phyloP scores from a whole-genome alignment of 2,888 invertebrate species.

The Acrocyrtus sp. region DNA sequence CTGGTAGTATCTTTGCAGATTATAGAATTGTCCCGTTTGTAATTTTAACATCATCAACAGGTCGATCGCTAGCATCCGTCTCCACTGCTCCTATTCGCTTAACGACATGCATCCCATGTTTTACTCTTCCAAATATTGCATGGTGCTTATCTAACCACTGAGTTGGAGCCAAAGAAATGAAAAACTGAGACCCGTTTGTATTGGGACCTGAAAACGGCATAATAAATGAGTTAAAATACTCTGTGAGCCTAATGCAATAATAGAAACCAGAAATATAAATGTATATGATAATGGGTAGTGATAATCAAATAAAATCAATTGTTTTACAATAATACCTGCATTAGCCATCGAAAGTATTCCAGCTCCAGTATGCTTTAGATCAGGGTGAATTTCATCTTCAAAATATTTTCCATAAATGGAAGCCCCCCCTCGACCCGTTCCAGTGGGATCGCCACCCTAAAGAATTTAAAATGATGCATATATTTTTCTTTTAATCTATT shows the following conservation, averaged over 20 bases:
- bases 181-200: conserved; percentile 98
- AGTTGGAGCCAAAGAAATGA: conserved; percentile 94
- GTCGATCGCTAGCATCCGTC: conserved; percentile 91
- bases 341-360: conserved; percentile 98
- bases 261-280: conserved; percentile 8
- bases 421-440: conserved; percentile 94
- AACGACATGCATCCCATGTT: conserved; percentile 89
- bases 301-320: no score
- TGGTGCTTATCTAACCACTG: conserved; percentile 99
- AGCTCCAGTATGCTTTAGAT: conserved; percentile 93
- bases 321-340: conserved; percentile 70
- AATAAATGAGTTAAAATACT: conserved; percentile 5
- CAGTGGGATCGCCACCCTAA: conserved; percentile 92
- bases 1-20: no score
- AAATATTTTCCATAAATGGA: conserved; percentile 97
- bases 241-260: background rate
- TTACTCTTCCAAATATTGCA: conserved; percentile 92
- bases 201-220: conserved; percentile 77
- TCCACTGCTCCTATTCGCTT: conserved; percentile 94
- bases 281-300: background rate
- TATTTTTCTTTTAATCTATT: no score
- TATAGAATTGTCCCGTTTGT: conserved; percentile 24
- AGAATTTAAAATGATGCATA: conserved; percentile 14
- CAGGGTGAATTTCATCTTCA: conserved; percentile 93
- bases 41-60: conserved; percentile 88